phyloP scores from a whole-genome alignment of 37 sponge, comb jelly and placozoan genomes.

The Oopsacas minuta region DNA sequence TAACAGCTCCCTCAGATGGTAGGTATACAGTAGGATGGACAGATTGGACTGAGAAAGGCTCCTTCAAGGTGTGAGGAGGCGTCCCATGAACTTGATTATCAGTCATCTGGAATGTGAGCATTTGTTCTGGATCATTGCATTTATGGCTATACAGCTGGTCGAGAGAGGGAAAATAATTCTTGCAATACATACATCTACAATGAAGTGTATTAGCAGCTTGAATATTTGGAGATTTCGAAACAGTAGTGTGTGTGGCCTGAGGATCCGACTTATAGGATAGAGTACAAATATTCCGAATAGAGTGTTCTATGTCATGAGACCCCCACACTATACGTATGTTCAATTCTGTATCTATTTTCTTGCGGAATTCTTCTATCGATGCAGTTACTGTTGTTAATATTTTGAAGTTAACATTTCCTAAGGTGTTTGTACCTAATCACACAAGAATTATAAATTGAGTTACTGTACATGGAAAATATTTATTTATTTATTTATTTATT shows the following conservation, averaged over 20 bases:
- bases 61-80: neutral
- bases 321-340: slow-evolving; percentile 1
- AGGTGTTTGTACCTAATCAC: neutral
- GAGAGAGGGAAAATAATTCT: neutral
- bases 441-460: neutral
- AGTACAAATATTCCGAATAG: neutral
- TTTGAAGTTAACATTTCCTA: neutral
- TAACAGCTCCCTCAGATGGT: neutral
- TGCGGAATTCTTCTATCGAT: neutral
- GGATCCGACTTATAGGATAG: neutral
- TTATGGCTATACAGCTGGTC: neutral
- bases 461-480: neutral
- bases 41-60: neutral
- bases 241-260: neutral
- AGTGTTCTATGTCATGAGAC: neutral
- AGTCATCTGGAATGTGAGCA: neutral
- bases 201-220: neutral
- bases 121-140: neutral
- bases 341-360: neutral
- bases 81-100: neutral
- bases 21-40: neutral
- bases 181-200: neutral
- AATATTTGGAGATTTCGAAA: neutral
- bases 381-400: neutral
- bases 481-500: neutral